These are phyloP conservation scores for Cervus canadensis DNA, from an alignment of 2,113 vertebrate genomes.

Conservation along the genomic window DNA sequence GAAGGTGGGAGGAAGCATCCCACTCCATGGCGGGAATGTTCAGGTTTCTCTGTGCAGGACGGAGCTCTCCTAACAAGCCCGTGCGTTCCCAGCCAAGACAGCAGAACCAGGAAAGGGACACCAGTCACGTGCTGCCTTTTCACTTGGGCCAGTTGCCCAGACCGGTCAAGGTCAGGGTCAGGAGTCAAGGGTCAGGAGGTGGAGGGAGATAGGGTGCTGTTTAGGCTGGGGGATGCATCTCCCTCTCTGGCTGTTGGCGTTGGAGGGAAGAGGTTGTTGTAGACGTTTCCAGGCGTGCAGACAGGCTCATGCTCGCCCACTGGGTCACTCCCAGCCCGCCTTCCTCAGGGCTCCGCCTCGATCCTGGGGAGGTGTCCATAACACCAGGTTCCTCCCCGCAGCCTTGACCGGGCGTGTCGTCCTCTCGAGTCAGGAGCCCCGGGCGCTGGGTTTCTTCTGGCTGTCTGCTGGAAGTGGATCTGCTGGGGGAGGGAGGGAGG, in stretches of 20 bases:
- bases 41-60: background rate
- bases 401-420: rapidly evolving
- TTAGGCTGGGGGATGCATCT: background rate
- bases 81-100: rapidly evolving
- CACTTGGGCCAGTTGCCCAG: background rate
- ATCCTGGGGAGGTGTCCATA: rapidly evolving
- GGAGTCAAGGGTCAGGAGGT: background rate
- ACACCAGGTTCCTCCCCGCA: background rate
- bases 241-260: background rate
- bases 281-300: rapidly evolving
- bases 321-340: background rate
- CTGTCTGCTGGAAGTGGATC: background rate
- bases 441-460: background rate
- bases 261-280: background rate
- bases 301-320: rapidly evolving
- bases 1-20: rapidly evolving
- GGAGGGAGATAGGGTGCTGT: background rate
- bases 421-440: background rate
- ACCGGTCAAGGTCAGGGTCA: background rate
- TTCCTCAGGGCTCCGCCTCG: background rate
- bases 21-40: rapidly evolving
- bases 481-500: background rate
- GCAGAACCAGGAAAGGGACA: background rate
- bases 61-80: background rate
- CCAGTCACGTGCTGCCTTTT: background rate